Evolutionary conservation across 2,797 vertebrate species (phyloP), one percentile per base, ranked within the genome.

Genomic region (Pelochelys cantorii): DNA sequence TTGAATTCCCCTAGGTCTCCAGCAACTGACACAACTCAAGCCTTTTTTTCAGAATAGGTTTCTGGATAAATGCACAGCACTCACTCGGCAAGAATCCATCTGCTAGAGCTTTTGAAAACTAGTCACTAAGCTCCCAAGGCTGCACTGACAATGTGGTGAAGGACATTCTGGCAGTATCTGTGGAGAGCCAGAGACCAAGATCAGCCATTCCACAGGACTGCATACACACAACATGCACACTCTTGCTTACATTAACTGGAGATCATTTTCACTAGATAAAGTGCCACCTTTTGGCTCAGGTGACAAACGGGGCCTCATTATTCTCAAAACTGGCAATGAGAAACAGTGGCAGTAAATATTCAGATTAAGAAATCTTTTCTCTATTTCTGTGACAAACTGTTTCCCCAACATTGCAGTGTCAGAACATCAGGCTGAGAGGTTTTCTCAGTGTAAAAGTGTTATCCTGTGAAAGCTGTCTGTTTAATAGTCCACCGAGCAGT

Each of bases 21-120:
- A 85, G n/a, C 13, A 31, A 54, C 17, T 12, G 17, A 83, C 2
- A 65, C 5, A 83, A 92, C 85, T 78, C 10, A 86, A 89, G 25
- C 10, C 27, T 56, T 89, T 0, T 71, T 11, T 18, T 37, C 55
- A 79, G 20, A 78, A 92, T 13, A 4, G n/a, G 87, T 84, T 57
- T 54, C 3, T 81, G 37, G 85, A 84, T 79, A 17, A 60, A 9
- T 65, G 91, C n/a, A 68, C n/a, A 83, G 7, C 1, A 85, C 7
- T 78, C 95, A 87, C 20, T 89, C 60, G 53, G 18, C 14, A 87
- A 42, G 86, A 86, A 7, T 84, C 14, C 34, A 68, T n/a, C 15
- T 68, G 31, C 17, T 68, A 5, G 65, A 68, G n/a, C 17, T 68
- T 34, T 68, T 68, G 65, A 68, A 48, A 48, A 48, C 42, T 48